A percentile compares a stretch with the other conserved stretches of the same genome.
Conservation (phyloP, 2,113 vertebrate genomes). For the Pao palembangensis region DNA sequence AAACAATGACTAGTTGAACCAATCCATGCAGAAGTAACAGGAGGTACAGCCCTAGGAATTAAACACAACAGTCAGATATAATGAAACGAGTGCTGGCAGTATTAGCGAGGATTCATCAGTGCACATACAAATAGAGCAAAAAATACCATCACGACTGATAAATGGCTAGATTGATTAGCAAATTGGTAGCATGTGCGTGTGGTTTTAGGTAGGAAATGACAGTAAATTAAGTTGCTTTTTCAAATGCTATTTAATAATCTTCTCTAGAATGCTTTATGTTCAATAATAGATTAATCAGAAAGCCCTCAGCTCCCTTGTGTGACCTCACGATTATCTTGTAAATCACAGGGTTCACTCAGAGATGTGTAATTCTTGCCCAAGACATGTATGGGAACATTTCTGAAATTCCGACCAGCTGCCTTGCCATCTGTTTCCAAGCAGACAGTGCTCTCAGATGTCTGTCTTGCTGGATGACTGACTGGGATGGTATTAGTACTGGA, state of each 20-base stretch:
- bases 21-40: constrained; percentile 57
- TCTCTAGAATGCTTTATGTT: too few species aligned
- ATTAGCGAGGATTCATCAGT: constrained; percentile 6
- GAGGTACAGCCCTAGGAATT: constrained; percentile 34
- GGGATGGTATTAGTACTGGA: constrained; percentile 49
- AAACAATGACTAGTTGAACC: constrained; percentile 51
- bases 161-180: too few species aligned
- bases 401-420: constrained; percentile 72
- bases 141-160: too few species aligned
- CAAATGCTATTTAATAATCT: too few species aligned
- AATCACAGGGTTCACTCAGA: constrained; percentile 11
- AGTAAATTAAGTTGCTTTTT: too few species aligned
- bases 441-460: constrained; percentile 42
- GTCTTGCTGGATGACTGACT: constrained; percentile 46
- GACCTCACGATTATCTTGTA: constrained; percentile 8
- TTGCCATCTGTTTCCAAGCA: constrained; percentile 70
- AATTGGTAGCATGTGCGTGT: too few species aligned
- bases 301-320: background rate
- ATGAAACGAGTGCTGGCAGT: constrained; percentile 17
- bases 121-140: background rate
- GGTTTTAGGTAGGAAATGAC: too few species aligned
- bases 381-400: constrained; percentile 49
- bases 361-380: constrained; percentile 37
- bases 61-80: constrained; percentile 23
- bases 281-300: constrained; percentile 1